Conservation (phyloP, 2,113 vertebrate species). For the Ivindomyrus marchei region DNA sequence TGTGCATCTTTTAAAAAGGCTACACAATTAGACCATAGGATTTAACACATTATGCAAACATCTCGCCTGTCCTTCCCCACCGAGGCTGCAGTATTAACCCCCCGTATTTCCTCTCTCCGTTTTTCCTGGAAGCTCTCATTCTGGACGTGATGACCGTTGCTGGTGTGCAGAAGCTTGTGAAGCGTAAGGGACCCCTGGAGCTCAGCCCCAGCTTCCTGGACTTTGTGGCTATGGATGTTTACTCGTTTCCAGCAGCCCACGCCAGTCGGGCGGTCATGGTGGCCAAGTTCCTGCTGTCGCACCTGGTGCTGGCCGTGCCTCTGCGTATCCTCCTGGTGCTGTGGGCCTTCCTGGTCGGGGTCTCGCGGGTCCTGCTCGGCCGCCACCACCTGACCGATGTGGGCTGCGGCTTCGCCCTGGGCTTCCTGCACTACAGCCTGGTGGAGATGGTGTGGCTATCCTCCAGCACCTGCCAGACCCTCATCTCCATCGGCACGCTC, state of each 20-base stretch:
- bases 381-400: constrained; percentile 86
- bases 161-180: constrained; percentile 79
- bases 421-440: constrained; percentile 82
- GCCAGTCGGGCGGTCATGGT: constrained; percentile 84
- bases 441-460: constrained; percentile 90
- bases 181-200: constrained; percentile 75
- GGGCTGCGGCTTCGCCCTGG: constrained; percentile 74
- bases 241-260: constrained; percentile 82
- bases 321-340: constrained; percentile 80
- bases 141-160: constrained; percentile 85
- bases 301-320: constrained; percentile 86
- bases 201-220: constrained; percentile 72
- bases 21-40: background rate
- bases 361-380: constrained; percentile 80
- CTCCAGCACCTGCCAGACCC: constrained; percentile 81
- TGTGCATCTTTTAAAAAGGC: background rate
- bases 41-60: background rate
- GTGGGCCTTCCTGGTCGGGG: constrained; percentile 79
- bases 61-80: background rate
- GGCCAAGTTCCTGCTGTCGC: constrained; percentile 83
- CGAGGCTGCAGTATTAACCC: background rate
- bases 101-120: background rate
- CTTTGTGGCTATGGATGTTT: constrained; percentile 82
- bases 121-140: constrained; percentile 63
- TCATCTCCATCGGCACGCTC: constrained; percentile 76